Evolutionary conservation across 2,888 invertebrate genomes (phyloP), one percentile per base, ranked within the genome.

Genomic region (Anoncus sp.): DNA sequence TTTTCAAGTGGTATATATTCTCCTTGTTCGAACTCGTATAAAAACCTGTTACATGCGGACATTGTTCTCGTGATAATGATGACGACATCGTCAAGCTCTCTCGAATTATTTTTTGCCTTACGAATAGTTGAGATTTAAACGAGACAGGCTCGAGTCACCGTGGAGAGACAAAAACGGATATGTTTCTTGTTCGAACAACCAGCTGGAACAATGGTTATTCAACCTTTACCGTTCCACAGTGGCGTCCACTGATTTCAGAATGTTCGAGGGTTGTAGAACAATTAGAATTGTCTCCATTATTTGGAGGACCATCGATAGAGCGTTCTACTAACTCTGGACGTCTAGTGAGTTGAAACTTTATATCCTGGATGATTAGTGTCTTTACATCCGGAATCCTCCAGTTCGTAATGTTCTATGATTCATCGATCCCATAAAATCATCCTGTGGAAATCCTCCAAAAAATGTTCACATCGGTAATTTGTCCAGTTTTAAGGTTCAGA

Each of bases 61-160:
- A 14, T n/a, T 24, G 18, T 51, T 14, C 27, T 24, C 51, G 51
- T 20, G 22, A 24, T 51, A 51, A 51, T 51, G 51, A 51, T 24
- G 51, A 51, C 51, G 51, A 22, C 22, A 51, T 51, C 38, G 27
- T 24, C 16, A n/a, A 24, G 24, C n/a, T n/a, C 51, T 51, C 3
- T 14, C 24, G 24, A 24, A 51, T 24, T n/a, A 51, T 51, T n/a
- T 51, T 51, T 51, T 7, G 24, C 24, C 10, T 2, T 51, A 6
- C 24, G 24, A 51, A n/a, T 51, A 22, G 12, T 24, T 9, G 14
- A n/a, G 14, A 20, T 12, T 10, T 49, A 20, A n/a, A n/a, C 20
- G n/a, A 24, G 24, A 5, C 27, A 9, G 24, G n/a, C n/a, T 24
- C 51, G 12, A 51, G 51, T 51, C 51, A 22, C 6, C 24, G 51